phyloP scores from a whole-genome alignment of 2,888 invertebrate genomes.

The Holacanthella duospinosa region DNA sequence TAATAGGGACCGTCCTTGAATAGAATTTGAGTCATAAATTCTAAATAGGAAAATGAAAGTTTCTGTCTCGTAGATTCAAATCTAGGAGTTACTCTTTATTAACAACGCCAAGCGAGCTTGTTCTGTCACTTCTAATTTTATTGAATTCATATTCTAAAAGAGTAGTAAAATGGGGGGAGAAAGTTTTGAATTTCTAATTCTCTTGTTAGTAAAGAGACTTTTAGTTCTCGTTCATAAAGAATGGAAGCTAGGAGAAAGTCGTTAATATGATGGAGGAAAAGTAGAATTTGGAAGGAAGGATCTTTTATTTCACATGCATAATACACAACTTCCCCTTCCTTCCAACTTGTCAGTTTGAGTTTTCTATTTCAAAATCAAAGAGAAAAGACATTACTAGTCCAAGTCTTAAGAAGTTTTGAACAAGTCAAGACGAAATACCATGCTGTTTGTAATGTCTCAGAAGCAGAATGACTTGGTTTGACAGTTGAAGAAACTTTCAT shows the following conservation, averaged over 20 bases:
- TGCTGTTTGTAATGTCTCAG: no score
- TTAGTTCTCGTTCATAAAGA: neutral
- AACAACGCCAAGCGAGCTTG: no score
- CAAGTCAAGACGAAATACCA: no score
- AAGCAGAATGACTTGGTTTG: no score
- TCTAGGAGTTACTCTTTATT: neutral
- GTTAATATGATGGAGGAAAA: neutral
- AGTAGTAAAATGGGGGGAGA: neutral
- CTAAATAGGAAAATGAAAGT: neutral
- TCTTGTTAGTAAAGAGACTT: no score
- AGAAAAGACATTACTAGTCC: no score
- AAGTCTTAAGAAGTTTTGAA: no score
- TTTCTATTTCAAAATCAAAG: neutral
- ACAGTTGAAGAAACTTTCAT: no score
- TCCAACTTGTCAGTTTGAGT: neutral
- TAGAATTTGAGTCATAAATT: neutral
- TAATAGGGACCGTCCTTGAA: neutral
- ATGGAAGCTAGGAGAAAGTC: neutral
- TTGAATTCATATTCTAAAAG: neutral
- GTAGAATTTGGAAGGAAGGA: neutral
- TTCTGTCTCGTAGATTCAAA: neutral
- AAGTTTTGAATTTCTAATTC: slow-evolving; percentile 6
- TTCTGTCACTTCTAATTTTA: no score
- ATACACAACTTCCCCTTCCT: neutral
- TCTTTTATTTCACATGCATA: neutral